These are phyloP conservation scores for Zootoca vivipara DNA, from an alignment of 2,113 vertebrate species.

Conservation along the genomic window DNA sequence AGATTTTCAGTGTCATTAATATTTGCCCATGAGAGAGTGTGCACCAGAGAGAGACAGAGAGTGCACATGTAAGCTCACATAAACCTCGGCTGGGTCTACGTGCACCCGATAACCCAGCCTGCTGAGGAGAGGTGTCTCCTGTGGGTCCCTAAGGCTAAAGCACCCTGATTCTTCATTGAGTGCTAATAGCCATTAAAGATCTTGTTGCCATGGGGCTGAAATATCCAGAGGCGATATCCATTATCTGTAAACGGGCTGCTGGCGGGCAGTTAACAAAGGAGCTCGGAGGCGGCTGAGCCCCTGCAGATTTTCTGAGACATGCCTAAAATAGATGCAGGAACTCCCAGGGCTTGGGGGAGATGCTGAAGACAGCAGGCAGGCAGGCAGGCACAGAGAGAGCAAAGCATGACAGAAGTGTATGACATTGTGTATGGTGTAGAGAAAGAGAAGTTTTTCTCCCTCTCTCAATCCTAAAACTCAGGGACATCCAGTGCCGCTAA, in stretches of 20 bases:
- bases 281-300: slow-evolving; percentile 32
- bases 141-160: slow-evolving; percentile 15
- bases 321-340: slow-evolving; percentile 11
- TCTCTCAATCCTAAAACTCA: too few relatives aligned
- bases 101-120: background rate
- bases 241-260: slow-evolving; percentile 49
- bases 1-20: too few relatives aligned
- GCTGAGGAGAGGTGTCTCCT: too few relatives aligned
- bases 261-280: slow-evolving; percentile 58
- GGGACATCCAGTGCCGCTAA: too few relatives aligned
- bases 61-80: too few relatives aligned
- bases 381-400: too few relatives aligned
- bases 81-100: background rate
- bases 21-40: too few relatives aligned
- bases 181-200: slow-evolving; percentile 56
- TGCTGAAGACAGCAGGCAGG: background rate
- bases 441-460: too few relatives aligned
- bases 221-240: slow-evolving; percentile 56
- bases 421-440: background rate
- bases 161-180: slow-evolving; percentile 41
- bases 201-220: slow-evolving; percentile 67
- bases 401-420: too few relatives aligned
- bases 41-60: background rate
- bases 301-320: slow-evolving; percentile 34
- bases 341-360: background rate